Conservation (phyloP, 2,113 vertebrate species). For the Agelaius phoeniceus region DNA sequence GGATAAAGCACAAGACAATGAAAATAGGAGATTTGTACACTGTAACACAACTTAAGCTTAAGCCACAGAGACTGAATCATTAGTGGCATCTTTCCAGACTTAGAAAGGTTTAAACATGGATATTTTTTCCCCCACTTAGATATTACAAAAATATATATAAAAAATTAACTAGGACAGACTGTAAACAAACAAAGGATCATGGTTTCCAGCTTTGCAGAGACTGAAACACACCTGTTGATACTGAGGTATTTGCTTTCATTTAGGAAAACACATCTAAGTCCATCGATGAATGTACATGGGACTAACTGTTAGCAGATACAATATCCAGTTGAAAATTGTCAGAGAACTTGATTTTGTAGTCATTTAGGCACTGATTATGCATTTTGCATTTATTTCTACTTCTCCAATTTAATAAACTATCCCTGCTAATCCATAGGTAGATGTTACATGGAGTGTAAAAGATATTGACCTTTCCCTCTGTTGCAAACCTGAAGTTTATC, state of each 20-base stretch:
- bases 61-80: background rate
- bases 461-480: background rate
- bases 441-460: background rate
- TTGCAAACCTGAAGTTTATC: background rate
- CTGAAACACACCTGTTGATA: background rate
- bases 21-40: background rate
- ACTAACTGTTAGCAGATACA: background rate
- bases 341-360: background rate
- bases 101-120: background rate
- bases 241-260: background rate
- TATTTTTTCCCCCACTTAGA: background rate
- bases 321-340: background rate
- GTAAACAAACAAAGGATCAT: background rate
- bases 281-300: accelerated
- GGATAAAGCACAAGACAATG: background rate
- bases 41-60: background rate
- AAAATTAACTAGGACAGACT: background rate
- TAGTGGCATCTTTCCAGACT: background rate
- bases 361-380: background rate
- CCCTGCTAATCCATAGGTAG: background rate
- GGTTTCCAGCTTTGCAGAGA: background rate
- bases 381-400: background rate
- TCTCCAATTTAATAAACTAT: background rate
- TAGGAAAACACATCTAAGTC: background rate
- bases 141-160: background rate